These are phyloP conservation scores for Oreotrochilus melanogaster DNA, from an alignment of 2,113 vertebrate genomes.

Conservation along the genomic window DNA sequence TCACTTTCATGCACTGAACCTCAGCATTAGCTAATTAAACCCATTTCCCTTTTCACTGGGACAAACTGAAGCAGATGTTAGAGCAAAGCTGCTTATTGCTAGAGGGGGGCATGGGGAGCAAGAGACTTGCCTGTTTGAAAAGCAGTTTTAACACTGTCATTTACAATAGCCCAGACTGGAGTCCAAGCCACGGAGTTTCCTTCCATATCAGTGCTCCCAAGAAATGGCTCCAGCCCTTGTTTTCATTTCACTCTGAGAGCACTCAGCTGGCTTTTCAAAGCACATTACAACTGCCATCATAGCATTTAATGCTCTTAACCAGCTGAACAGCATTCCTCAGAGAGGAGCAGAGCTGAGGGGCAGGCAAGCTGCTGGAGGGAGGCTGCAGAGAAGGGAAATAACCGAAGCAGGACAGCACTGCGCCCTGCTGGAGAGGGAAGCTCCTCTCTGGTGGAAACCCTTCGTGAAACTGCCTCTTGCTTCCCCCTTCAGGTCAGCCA, in stretches of 20 bases:
- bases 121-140: background rate
- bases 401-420: background rate
- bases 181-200: background rate
- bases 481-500: background rate
- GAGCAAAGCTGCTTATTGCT: background rate
- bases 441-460: fast-evolving
- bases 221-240: background rate
- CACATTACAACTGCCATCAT: fast-evolving
- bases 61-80: background rate
- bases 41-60: background rate
- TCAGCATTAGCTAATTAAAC: background rate
- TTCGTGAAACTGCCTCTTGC: background rate
- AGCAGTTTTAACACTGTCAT: background rate
- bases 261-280: background rate
- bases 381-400: background rate
- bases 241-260: background rate
- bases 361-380: background rate
- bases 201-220: fast-evolving
- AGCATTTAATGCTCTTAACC: background rate
- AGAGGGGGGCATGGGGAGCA: background rate
- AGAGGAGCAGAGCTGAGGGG: background rate
- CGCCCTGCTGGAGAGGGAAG: background rate
- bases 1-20: background rate
- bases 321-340: background rate
- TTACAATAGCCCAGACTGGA: background rate